phyloP scores from a whole-genome alignment of 2,797 vertebrate genomes.

The Anniella stebbinsi region DNA sequence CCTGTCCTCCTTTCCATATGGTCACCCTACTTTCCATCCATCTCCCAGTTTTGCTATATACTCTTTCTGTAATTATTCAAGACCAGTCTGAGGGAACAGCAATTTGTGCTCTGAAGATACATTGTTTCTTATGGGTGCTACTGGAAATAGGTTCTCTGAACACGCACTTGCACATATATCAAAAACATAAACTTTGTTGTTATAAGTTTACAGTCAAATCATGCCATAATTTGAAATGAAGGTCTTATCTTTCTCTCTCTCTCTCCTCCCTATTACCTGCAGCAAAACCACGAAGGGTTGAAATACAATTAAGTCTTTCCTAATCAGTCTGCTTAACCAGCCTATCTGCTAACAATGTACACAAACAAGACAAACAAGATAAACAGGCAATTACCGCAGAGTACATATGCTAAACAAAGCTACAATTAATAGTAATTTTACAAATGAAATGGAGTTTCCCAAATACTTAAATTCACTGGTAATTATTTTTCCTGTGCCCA shows the following conservation, averaged over 20 bases:
- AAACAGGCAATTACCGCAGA: constrained; percentile 65
- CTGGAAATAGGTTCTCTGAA: not conserved
- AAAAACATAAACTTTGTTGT: not conserved
- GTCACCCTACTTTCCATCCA: too few species aligned
- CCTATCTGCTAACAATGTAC: constrained; percentile 62
- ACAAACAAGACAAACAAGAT: constrained; percentile 68
- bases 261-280: constrained; percentile 30
- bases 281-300: constrained; percentile 36
- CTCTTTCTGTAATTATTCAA: not conserved
- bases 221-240: not conserved
- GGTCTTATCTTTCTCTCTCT: not conserved
- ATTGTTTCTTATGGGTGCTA: not conserved
- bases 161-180: not conserved
- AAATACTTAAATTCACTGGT: constrained; percentile 68
- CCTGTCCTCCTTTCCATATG: too few species aligned
- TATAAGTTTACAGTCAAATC: not conserved
- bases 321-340: constrained; percentile 66
- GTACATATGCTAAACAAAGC: constrained; percentile 71
- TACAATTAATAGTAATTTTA: constrained; percentile 65
- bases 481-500: constrained; percentile 66
- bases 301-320: constrained; percentile 45
- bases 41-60: too few species aligned
- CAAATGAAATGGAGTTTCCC: constrained; percentile 60
- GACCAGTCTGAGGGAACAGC: too few species aligned
- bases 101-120: too few species aligned